phyloP scores from a whole-genome alignment of 2,113 vertebrate species.

The human region DNA sequence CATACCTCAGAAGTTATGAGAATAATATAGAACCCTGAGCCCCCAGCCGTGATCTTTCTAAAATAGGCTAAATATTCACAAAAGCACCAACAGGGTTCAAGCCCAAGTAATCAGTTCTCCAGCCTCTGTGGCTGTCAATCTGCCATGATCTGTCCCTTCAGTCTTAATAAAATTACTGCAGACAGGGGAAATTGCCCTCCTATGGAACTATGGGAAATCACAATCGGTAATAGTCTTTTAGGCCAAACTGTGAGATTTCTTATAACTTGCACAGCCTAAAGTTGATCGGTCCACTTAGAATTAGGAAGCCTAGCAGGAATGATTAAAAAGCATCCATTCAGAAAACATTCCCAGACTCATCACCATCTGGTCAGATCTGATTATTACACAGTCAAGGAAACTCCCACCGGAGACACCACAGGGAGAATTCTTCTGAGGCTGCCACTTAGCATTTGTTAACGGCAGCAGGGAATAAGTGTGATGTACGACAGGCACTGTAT shows the following conservation, averaged over 20 bases:
- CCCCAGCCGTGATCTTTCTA: neutral
- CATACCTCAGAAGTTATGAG: neutral
- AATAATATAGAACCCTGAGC: neutral
- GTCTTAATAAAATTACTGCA: conserved; percentile 53
- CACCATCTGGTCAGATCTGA: conserved; percentile 88
- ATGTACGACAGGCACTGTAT: conserved; percentile 63
- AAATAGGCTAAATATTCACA: neutral
- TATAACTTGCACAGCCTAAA: conserved; percentile 58
- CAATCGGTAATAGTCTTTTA: conserved; percentile 47
- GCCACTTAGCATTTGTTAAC: conserved; percentile 82
- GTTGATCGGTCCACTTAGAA: conserved; percentile 71
- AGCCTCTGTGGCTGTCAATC: neutral
- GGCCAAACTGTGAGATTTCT: conserved; percentile 67
- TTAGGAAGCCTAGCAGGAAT: conserved; percentile 79
- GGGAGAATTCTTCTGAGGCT: conserved; percentile 82
- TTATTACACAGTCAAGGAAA: conserved; percentile 82
- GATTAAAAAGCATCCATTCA: conserved; percentile 82
- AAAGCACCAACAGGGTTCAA: neutral
- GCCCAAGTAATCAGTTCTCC: neutral
- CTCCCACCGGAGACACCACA: conserved; percentile 80
- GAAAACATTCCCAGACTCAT: conserved; percentile 76
- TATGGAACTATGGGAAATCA: conserved; percentile 42
- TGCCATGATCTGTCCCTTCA: conserved; percentile 22
- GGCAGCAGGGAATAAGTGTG: conserved; percentile 75
- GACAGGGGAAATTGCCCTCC: conserved; percentile 12